Conservation (phyloP, 2,797 vertebrate species). For the Botia kubotai region DNA sequence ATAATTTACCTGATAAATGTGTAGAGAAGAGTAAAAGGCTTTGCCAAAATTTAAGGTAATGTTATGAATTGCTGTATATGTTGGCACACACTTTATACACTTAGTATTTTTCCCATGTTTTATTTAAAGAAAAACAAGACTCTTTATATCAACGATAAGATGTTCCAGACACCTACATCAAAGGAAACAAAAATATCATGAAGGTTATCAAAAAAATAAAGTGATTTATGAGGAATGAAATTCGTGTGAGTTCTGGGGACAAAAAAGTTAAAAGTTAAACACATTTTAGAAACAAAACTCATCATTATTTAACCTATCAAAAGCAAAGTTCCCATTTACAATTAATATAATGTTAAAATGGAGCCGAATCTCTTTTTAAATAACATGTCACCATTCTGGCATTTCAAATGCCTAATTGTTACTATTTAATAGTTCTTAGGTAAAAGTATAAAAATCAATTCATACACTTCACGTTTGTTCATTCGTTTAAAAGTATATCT, state of each 20-base stretch:
- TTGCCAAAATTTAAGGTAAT: constrained; percentile 22
- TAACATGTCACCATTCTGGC: neutral
- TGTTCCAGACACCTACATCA: constrained; percentile 31
- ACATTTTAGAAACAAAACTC: no score
- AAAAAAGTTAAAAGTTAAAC: neutral
- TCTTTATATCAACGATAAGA: constrained; percentile 33
- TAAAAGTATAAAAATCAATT: neutral
- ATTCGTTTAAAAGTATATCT: neutral
- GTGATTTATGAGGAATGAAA: neutral
- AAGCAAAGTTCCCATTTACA: constrained; percentile 7
- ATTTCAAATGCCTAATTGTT: neutral
- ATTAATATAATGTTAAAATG: neutral
- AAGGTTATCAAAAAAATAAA: neutral
- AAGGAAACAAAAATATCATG: constrained; percentile 23
- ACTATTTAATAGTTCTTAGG: neutral
- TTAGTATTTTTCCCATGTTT: constrained; percentile 14
- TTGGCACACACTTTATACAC: constrained; percentile 20
- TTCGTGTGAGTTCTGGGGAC: constrained; percentile 1
- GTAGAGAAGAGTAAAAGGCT: neutral
- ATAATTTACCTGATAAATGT: neutral
- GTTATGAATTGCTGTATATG: constrained; percentile 37
- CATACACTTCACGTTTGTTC: neutral
- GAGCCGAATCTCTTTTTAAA: neutral
- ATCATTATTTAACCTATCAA: neutral
- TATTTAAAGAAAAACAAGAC: constrained; percentile 23